Evolutionary conservation across 2,797 vertebrate species (phyloP).

Genomic region (Enteromius radiatus): DNA sequence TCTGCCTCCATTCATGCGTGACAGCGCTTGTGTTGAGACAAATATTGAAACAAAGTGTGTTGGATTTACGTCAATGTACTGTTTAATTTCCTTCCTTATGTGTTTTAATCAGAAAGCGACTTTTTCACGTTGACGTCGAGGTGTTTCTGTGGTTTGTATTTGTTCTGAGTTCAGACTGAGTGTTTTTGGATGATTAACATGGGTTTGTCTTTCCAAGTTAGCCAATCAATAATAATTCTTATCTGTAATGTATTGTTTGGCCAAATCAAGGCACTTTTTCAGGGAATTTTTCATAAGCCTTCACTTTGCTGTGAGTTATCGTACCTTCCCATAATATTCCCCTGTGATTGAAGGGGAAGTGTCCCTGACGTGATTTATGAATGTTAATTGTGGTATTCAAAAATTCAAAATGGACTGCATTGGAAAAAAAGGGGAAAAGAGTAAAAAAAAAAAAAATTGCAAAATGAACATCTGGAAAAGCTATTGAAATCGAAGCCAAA

Average conservation of each 20-base stretch:
- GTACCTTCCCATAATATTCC: slow-evolving; percentile 77
- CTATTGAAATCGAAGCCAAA: slow-evolving; percentile 75
- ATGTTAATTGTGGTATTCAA: slow-evolving; percentile 79
- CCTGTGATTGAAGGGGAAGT: slow-evolving; percentile 76
- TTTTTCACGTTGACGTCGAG: neutral
- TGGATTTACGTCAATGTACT: slow-evolving; percentile 4
- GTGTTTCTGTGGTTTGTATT: slow-evolving; percentile 6
- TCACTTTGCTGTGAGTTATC: slow-evolving; percentile 78
- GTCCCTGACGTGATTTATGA: slow-evolving; percentile 81
- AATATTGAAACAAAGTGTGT: slow-evolving; percentile 18
- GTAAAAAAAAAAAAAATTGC: slow-evolving; percentile 64
- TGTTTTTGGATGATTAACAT: slow-evolving; percentile 27
- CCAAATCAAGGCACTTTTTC: slow-evolving; percentile 67
- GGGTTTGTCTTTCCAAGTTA: slow-evolving; percentile 42
- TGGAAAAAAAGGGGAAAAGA: slow-evolving; percentile 62
- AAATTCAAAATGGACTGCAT: slow-evolving; percentile 76
- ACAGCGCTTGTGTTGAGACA: slow-evolving; percentile 12
- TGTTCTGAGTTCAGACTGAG: slow-evolving; percentile 21
- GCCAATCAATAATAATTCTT: slow-evolving; percentile 55
- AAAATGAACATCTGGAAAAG: slow-evolving; percentile 82
- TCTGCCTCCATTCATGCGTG: slow-evolving; percentile 31
- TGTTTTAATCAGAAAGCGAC: slow-evolving; percentile 30
- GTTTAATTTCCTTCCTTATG: slow-evolving; percentile 18
- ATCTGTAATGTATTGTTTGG: slow-evolving; percentile 64
- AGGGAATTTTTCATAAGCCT: slow-evolving; percentile 67